These are phyloP conservation scores for Prunella fulvescens DNA, from an alignment of 2,113 vertebrate genomes.

Conservation along the genomic window DNA sequence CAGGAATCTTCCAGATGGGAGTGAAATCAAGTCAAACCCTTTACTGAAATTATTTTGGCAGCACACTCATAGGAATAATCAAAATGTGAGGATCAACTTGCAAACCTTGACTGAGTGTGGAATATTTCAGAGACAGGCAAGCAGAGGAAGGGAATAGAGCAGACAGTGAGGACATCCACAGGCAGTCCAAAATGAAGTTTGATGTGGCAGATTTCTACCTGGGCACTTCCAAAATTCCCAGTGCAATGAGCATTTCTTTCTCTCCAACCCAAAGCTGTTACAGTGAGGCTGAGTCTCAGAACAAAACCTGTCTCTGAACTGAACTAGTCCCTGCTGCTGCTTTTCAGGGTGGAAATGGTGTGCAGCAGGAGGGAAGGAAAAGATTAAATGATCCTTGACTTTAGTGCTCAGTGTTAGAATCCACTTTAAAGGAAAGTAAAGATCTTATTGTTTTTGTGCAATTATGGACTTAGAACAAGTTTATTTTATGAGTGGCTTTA, in stretches of 20 bases:
- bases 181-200: neutral
- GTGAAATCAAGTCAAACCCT: neutral
- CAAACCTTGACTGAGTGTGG: neutral
- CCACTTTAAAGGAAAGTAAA: neutral
- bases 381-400: neutral
- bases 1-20: neutral
- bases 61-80: neutral
- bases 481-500: neutral
- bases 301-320: neutral
- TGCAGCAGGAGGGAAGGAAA: neutral
- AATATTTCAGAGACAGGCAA: neutral
- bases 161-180: neutral
- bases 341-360: neutral
- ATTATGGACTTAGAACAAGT: neutral
- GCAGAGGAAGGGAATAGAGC: neutral
- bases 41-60: neutral
- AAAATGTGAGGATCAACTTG: neutral
- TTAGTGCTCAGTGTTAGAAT: neutral
- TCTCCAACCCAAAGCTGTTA: neutral
- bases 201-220: neutral
- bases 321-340: neutral
- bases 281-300: neutral
- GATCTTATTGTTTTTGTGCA: neutral
- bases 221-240: neutral
- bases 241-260: rapidly evolving